Conservation (phyloP, 2,797 vertebrate species). For the Myotis daubentonii region DNA sequence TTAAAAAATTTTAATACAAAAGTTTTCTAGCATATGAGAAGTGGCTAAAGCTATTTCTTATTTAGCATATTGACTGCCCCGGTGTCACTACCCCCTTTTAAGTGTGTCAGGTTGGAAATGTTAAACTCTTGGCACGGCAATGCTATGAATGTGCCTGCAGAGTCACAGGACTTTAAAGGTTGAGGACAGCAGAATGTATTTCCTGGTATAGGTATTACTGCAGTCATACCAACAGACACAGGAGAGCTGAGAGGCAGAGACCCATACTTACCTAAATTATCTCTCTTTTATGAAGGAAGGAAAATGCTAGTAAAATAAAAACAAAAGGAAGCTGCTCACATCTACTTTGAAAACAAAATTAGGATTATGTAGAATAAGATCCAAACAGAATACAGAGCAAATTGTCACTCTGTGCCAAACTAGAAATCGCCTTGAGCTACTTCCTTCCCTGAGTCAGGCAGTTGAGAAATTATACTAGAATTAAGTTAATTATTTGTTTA, state of each 20-base stretch:
- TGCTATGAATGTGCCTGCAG: not conserved
- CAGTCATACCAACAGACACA: not conserved
- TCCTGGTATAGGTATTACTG: not conserved
- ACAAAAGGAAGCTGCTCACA: not conserved
- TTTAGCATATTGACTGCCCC: not conserved
- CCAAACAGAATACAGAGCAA: slow-evolving; percentile 24
- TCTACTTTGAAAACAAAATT: not conserved
- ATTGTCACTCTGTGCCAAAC: not conserved
- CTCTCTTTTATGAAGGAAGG: not conserved
- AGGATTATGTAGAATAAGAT: not conserved
- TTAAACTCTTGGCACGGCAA: not conserved
- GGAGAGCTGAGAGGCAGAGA: not conserved
- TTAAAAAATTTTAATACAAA: slow-evolving; percentile 47
- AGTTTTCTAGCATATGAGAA: not conserved
- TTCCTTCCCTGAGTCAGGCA: not conserved
- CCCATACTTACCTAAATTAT: not conserved
- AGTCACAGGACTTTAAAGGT: not conserved
- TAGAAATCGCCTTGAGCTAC: not conserved
- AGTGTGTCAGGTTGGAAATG: not conserved
- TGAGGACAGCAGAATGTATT: not conserved
- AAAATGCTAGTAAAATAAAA: not conserved
- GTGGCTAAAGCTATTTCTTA: not conserved
- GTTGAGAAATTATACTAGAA: not conserved
- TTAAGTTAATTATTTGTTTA: slow-evolving; percentile 27
- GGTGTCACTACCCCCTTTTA: not conserved